Percentiles rank a stretch among this genome's conserved stretches.
phyloP scores from a whole-genome alignment of 2,888 invertebrate species.

The Dasypolia templi region DNA sequence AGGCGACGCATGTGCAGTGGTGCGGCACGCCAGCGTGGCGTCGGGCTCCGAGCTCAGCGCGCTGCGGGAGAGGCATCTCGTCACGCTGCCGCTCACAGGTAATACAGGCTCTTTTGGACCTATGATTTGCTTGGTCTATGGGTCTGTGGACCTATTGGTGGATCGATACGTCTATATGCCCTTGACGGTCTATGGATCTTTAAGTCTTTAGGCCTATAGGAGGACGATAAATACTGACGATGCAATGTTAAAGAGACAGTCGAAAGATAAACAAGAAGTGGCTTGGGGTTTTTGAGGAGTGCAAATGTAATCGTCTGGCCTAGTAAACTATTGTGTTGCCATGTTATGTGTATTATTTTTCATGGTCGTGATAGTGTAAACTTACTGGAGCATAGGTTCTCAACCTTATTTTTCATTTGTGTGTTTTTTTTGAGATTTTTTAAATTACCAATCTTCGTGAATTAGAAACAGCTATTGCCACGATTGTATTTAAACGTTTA shows the following conservation, averaged over 20 bases:
- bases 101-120: conserved; percentile 28
- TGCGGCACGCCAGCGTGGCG: conserved; percentile 86
- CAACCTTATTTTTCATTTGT: too few relatives aligned
- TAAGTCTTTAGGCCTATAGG: neutral
- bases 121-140: neutral
- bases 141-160: neutral
- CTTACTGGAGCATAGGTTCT: too few relatives aligned
- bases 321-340: neutral
- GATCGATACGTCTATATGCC: neutral
- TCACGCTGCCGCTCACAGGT: conserved; percentile 80
- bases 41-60: conserved; percentile 81
- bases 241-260: neutral
- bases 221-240: conserved; percentile 4
- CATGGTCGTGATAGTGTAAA: too few relatives aligned
- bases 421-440: too few relatives aligned
- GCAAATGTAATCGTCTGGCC: neutral
- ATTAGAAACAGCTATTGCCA: too few relatives aligned
- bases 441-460: too few relatives aligned
- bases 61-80: conserved; percentile 77
- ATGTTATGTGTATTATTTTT: too few relatives aligned
- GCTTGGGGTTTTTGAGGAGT: too few relatives aligned
- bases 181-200: neutral
- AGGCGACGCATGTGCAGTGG: conserved; percentile 87
- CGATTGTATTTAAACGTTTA: too few relatives aligned
- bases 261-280: too few relatives aligned